Conservation (phyloP, 2,113 vertebrate species). For the Microtus oregoni region DNA sequence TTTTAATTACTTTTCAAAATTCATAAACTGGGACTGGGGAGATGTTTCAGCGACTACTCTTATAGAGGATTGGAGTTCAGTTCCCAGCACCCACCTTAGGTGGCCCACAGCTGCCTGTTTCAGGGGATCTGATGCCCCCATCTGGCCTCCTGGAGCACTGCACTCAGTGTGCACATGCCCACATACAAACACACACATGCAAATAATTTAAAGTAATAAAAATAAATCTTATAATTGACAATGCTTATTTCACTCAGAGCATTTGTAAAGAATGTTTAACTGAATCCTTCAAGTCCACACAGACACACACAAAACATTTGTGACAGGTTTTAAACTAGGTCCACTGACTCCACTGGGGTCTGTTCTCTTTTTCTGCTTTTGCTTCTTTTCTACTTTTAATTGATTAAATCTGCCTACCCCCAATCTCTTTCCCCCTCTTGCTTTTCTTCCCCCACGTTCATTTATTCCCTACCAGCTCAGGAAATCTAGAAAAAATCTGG, state of each 20-base stretch:
- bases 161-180: no score
- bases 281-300: conserved; percentile 22
- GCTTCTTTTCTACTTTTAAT: conserved; percentile 34
- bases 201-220: neutral
- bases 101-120: neutral
- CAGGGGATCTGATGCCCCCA: neutral
- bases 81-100: neutral
- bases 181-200: neutral
- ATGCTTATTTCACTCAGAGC: neutral
- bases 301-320: neutral
- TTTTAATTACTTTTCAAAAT: conserved; percentile 27
- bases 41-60: neutral
- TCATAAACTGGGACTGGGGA: neutral
- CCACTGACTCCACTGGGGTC: neutral
- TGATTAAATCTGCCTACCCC: neutral
- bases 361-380: conserved; percentile 3
- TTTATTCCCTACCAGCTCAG: neutral
- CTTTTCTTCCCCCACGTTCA: neutral
- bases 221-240: neutral
- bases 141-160: neutral
- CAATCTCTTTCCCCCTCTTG: no score
- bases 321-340: neutral
- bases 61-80: neutral
- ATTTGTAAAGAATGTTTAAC: conserved; percentile 1
- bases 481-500: conserved; percentile 18